Conservation (phyloP, 2,797 vertebrate species). For the Molothrus ater region DNA sequence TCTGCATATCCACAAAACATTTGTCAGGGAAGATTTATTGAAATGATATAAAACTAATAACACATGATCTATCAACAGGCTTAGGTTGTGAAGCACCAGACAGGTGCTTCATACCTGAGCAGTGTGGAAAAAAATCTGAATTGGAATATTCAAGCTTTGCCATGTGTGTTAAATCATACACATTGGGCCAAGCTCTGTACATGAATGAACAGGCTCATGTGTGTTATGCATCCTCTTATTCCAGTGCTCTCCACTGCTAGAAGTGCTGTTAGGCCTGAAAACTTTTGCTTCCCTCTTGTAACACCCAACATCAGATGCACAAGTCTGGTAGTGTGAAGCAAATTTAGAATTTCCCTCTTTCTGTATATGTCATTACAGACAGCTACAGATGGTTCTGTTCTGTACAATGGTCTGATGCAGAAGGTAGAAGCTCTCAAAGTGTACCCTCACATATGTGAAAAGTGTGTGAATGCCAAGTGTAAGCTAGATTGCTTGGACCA, state of each 20-base stretch:
- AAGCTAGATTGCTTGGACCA: neutral
- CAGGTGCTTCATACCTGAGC: neutral
- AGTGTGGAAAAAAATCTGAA: neutral
- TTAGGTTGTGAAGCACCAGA: neutral
- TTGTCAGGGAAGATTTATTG: neutral
- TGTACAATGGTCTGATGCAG: neutral
- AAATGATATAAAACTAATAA: neutral
- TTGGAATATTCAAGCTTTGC: neutral
- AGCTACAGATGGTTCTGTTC: conserved; percentile 31
- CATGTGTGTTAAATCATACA: neutral
- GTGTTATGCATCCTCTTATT: neutral
- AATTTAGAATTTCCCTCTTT: conserved; percentile 24
- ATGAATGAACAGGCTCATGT: neutral
- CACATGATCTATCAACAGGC: neutral
- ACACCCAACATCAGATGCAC: neutral
- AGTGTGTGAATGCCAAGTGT: neutral
- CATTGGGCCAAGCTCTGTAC: neutral
- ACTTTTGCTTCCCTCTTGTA: neutral
- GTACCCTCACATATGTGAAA: neutral
- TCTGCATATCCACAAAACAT: neutral
- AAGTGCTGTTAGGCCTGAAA: neutral
- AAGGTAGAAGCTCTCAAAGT: neutral
- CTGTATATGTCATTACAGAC: neutral
- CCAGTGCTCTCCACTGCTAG: neutral
- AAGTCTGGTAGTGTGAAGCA: neutral